Base-by-base conservation (phyloP, 1,140 invertebrate species). In the Ceratoteleas bidentatus region DNA sequence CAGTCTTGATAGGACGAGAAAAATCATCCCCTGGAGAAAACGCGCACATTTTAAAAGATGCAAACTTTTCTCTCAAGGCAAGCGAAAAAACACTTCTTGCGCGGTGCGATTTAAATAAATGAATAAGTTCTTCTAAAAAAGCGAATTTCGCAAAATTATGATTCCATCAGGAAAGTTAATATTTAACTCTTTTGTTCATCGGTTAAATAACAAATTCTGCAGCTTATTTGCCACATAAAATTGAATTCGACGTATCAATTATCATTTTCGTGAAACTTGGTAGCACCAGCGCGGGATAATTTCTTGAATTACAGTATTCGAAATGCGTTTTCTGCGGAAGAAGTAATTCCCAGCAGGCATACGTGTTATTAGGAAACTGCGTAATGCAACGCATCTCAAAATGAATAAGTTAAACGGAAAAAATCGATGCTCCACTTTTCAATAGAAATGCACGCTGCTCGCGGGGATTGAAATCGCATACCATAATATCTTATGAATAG, bases 371-470 rank as follows among this genome's bases (percentile, higher is more conserved):
- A 43, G 8, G 9, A 58, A 58, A 58, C 0, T 58, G 15, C 15
- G 32, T 58, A 15, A 38, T 38, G 57, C 9, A 34, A 64, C 50
- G 52, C 52, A 64, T 64, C 52, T 64, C 33, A 33, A 52, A 64
- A 40, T 64, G 47, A 64, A 64, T 50, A 66, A 56, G 16, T 66
- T 52, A n/a, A 56, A 56, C 16, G 16, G 32, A 3, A 40, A 66
- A 66, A 66, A 66, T 66, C 64, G 52, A 66, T 66, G 52, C 24
- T 56, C 64, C 15, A 66, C 52, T 66, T 66, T 66, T 66, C 62
- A 65, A 65, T 43, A 16, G 45, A 65, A 65, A 65, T 66, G 64
- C 43, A 33, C 36, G 13, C 9, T 52, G 43, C 50, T n/a, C 2
- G 34, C 34, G 49, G 62, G 50, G 38, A 66, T 66, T 54, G 62